Conservation (phyloP, 1,140 invertebrate genomes). For the Hormaphis cornu region DNA sequence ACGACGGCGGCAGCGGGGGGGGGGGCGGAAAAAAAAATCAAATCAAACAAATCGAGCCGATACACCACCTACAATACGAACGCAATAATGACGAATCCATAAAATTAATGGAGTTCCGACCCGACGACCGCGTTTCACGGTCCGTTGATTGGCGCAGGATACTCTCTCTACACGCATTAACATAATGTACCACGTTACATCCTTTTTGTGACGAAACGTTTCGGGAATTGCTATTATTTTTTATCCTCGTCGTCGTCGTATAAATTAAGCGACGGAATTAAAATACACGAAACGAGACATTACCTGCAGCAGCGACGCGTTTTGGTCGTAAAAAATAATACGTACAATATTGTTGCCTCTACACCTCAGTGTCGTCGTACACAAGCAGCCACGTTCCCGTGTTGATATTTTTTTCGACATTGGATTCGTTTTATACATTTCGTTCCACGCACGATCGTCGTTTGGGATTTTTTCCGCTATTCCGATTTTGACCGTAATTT, state of each 20-base stretch:
- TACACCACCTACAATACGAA: conserved; percentile 10
- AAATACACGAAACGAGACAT: neutral
- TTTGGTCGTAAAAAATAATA: too few species aligned
- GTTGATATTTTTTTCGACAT: too few species aligned
- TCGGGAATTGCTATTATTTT: conserved; percentile 6
- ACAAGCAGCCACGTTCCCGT: too few species aligned
- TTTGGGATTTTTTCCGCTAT: too few species aligned
- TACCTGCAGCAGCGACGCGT: too few species aligned
- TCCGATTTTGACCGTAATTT: too few species aligned
- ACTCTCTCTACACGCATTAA: neutral
- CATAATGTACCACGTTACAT: neutral
- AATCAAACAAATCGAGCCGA: conserved; percentile 1
- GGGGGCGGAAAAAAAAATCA: neutral
- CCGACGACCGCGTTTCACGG: neutral
- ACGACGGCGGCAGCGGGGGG: neutral
- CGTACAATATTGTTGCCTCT: too few species aligned
- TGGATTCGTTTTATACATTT: too few species aligned
- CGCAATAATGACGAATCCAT: conserved; percentile 20
- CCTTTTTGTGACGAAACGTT: conserved; percentile 12
- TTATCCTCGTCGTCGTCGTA: neutral
- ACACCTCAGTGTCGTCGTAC: too few species aligned
- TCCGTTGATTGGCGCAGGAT: conserved; percentile 17
- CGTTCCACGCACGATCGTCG: too few species aligned
- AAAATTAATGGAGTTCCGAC: conserved; percentile 21
- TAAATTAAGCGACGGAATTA: neutral